phyloP scores from a whole-genome alignment of 2,113 vertebrate species.

The Chinchilla lanigera region DNA sequence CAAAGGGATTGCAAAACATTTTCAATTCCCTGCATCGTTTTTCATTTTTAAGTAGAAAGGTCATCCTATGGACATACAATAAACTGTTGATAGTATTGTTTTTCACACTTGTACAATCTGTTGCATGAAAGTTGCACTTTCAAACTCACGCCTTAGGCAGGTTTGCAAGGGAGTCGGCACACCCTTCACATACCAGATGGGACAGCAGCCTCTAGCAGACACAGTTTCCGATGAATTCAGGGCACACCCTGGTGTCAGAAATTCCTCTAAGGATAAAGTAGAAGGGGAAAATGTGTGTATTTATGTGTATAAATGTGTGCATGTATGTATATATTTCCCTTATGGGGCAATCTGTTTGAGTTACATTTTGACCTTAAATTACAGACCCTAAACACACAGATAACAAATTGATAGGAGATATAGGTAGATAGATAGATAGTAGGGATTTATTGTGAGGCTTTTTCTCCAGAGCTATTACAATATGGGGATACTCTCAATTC shows the following conservation, averaged over 20 bases:
- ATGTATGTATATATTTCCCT: background rate
- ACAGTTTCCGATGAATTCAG: background rate
- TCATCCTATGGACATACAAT: background rate
- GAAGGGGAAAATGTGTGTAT: background rate
- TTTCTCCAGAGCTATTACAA: background rate
- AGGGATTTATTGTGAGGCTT: background rate
- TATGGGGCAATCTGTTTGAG: background rate
- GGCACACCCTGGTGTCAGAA: background rate
- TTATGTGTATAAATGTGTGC: too few species aligned
- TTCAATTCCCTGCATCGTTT: conserved; percentile 50
- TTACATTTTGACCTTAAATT: conserved; percentile 33
- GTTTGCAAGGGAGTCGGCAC: background rate
- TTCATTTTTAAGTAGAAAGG: conserved; percentile 54
- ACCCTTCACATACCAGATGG: background rate
- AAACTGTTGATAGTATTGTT: background rate
- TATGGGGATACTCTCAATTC: background rate
- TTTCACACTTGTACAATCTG: background rate
- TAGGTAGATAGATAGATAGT: background rate
- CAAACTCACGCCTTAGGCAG: background rate
- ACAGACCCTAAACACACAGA: background rate
- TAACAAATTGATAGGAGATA: background rate
- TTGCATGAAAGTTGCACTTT: background rate
- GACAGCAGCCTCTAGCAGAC: background rate
- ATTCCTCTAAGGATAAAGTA: background rate
- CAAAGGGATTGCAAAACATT: conserved; percentile 57